phyloP scores from a whole-genome alignment of 2,888 invertebrate species.

The Mellilla xanthometata region DNA sequence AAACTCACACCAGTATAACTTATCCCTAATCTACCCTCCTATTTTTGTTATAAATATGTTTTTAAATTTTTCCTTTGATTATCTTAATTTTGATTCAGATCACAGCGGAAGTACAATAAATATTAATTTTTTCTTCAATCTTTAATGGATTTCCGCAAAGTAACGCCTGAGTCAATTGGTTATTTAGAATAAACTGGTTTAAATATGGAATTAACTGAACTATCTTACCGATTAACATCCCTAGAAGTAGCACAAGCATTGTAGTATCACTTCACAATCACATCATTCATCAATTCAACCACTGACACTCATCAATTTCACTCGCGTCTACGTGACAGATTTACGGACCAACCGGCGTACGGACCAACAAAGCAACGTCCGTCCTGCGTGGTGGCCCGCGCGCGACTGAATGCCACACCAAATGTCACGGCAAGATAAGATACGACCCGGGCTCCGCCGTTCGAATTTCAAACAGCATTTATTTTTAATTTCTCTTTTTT shows the following conservation, averaged over 20 bases:
- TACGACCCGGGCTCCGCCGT: slow-evolving; percentile 17
- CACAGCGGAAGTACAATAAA: too few relatives aligned
- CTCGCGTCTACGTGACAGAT: slow-evolving; percentile 13
- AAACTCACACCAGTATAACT: too few relatives aligned
- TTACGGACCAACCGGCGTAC: background rate
- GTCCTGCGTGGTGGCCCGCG: slow-evolving; percentile 2
- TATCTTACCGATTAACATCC: slow-evolving; percentile 20
- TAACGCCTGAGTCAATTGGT: too few relatives aligned
- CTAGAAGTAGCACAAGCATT: slow-evolving; percentile 23
- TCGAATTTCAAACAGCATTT: slow-evolving; percentile 21
- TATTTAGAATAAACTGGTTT: background rate
- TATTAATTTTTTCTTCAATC: too few relatives aligned
- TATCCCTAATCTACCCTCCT: too few relatives aligned
- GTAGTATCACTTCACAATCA: slow-evolving; percentile 20
- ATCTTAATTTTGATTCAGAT: too few relatives aligned
- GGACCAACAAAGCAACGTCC: slow-evolving; percentile 15
- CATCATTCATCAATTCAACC: slow-evolving; percentile 19
- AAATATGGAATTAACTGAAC: background rate
- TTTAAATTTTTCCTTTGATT: too few relatives aligned
- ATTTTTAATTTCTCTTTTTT: slow-evolving; percentile 21
- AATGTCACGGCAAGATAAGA: slow-evolving; percentile 24
- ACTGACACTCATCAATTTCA: slow-evolving; percentile 18
- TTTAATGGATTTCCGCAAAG: too few relatives aligned
- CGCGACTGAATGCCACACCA: slow-evolving; percentile 20
- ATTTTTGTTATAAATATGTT: too few relatives aligned